A percentile compares a stretch with the other conserved stretches of the same genome.
These are phyloP conservation scores for Scomberomorus guttatus DNA, from an alignment of 2,797 vertebrate species.

Conservation along the genomic window DNA sequence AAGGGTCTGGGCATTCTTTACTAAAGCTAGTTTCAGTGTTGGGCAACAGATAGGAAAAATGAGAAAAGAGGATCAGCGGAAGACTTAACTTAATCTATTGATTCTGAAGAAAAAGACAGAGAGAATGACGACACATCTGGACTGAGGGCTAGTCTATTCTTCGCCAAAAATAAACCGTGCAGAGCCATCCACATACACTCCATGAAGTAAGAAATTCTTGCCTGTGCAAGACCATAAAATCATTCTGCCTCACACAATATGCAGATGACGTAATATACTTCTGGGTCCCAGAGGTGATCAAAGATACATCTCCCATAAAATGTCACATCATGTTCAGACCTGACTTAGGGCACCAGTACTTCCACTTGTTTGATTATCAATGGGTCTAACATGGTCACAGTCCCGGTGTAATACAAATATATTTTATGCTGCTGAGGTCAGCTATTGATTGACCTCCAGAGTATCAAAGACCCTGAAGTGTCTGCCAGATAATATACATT, in stretches of 20 bases:
- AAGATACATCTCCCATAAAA: constrained; percentile 1
- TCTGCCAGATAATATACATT: constrained; percentile 27
- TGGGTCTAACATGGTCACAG: background rate
- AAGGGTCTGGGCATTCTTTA: constrained; percentile 40
- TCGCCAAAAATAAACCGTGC: constrained; percentile 27
- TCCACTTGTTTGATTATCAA: constrained; percentile 32
- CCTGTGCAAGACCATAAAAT: background rate
- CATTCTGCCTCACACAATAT: constrained; percentile 3
- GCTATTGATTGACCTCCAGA: constrained; percentile 52
- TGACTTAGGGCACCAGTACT: background rate
- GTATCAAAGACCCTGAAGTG: constrained; percentile 46
- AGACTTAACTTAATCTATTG: constrained; percentile 21
- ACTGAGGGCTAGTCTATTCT: constrained; percentile 6
- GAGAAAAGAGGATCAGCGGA: constrained; percentile 45
- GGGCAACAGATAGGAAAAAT: constrained; percentile 24
- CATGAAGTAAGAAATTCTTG: background rate
- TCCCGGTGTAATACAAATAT: constrained; percentile 13
- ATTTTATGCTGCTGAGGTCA: constrained; percentile 14
- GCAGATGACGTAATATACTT: constrained; percentile 27
- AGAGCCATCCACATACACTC: background rate
- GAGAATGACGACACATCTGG: constrained; percentile 17
- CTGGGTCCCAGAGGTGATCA: background rate
- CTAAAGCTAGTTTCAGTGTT: constrained; percentile 40
- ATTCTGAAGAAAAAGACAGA: constrained; percentile 10
- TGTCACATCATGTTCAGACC: constrained; percentile 11